Evolutionary conservation across 1,140 invertebrate genomes (phyloP).

Genomic region (Drosophila nigrodunni): DNA sequence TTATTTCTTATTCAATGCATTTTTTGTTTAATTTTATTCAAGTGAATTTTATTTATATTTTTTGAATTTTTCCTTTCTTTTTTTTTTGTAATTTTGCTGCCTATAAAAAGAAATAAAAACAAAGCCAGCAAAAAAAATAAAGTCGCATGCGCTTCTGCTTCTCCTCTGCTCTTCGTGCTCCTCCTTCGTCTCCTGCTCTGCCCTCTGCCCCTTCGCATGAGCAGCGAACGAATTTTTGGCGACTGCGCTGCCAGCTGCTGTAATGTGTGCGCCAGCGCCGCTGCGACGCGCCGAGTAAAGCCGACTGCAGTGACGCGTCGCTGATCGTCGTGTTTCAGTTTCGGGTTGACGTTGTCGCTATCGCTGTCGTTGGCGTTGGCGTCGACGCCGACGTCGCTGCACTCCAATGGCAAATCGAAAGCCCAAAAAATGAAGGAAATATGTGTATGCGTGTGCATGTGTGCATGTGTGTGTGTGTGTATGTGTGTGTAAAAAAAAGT

Average conservation of each 20-base stretch:
- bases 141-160: slow-evolving; percentile 34
- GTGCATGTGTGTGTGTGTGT: not conserved
- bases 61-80: slow-evolving; percentile 1
- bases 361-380: not conserved
- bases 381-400: slow-evolving; percentile 52
- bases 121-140: not conserved
- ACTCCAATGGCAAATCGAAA: slow-evolving; percentile 59
- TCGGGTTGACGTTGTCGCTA: not conserved
- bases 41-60: too few relatives aligned
- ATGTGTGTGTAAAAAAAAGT: slow-evolving; percentile 36
- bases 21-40: too few relatives aligned
- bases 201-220: slow-evolving; percentile 11
- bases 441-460: slow-evolving; percentile 14
- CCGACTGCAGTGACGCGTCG: slow-evolving; percentile 23
- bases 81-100: not conserved
- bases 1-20: not conserved
- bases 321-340: slow-evolving; percentile 35
- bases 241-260: slow-evolving; percentile 41
- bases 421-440: slow-evolving; percentile 63
- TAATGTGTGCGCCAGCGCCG: slow-evolving; percentile 22
- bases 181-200: not conserved
- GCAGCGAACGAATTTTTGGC: slow-evolving; percentile 34
- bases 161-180: not conserved
- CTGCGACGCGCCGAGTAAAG: slow-evolving; percentile 2
- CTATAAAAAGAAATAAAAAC: slow-evolving; percentile 23